Conservation (phyloP, 2,888 invertebrate genomes). For the Crepidodera aurea region DNA sequence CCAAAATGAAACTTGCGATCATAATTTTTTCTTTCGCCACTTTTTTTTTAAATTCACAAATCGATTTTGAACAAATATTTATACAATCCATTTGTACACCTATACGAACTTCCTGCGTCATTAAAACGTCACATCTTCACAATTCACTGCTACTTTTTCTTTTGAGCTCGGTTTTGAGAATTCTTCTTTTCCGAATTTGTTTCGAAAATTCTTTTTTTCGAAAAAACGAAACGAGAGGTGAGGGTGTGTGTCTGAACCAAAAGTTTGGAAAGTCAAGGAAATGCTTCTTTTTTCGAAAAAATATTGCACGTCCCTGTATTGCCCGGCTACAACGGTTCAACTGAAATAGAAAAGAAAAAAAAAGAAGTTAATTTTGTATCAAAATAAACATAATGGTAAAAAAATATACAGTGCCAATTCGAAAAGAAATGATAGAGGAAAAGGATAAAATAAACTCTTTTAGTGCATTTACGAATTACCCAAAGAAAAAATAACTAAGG, state of each 20-base stretch:
- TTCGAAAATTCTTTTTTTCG: slow-evolving; percentile 12
- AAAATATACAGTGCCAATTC: slow-evolving; percentile 16
- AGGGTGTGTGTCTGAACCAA: slow-evolving; percentile 37
- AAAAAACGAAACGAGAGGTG: slow-evolving; percentile 18
- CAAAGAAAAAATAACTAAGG: too few relatives aligned
- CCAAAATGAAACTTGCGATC: slow-evolving; percentile 48
- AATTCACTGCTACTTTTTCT: not conserved
- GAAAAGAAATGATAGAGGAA: not conserved
- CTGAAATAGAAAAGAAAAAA: slow-evolving; percentile 45
- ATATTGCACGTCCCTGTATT: slow-evolving; percentile 50
- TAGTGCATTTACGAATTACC: too few relatives aligned
- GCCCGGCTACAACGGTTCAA: slow-evolving; percentile 49
- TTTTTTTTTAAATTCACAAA: slow-evolving; percentile 33
- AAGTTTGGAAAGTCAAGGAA: slow-evolving; percentile 47
- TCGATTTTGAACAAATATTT: slow-evolving; percentile 26
- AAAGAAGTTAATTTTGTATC: slow-evolving; percentile 31
- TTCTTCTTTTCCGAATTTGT: not conserved
- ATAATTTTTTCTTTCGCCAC: slow-evolving; percentile 30
- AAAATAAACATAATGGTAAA: slow-evolving; percentile 31
- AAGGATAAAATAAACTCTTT: not conserved
- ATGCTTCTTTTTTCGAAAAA: slow-evolving; percentile 45
- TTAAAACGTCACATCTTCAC: not conserved
- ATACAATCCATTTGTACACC: slow-evolving; percentile 25
- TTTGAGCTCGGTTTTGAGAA: slow-evolving; percentile 17
- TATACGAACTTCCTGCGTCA: slow-evolving; percentile 7